Evolutionary conservation across 2,113 vertebrate genomes (phyloP), one percentile per base, ranked within the genome.

Genomic region (Xenopus laevis): DNA sequence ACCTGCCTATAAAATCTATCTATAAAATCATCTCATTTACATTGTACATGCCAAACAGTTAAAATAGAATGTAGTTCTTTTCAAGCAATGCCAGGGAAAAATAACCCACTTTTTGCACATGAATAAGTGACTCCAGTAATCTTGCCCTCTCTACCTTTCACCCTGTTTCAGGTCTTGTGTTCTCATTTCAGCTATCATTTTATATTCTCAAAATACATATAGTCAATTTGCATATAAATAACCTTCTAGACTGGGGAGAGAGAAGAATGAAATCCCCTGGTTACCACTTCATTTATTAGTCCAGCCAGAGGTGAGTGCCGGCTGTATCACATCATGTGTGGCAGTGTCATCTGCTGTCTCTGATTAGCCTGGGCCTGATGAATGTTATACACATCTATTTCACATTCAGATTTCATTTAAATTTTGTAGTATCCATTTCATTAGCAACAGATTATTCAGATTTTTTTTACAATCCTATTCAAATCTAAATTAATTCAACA

Each of bases 231-330:
- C 63, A 65, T 65, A 65, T 65, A 65, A 65, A 65, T 65, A 65
- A 65, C 63, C 63, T 65, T 40, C 63, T 40, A 65, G 30, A 40
- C 40, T 65, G 7, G 53, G 17, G 17, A 55, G 44, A 46, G 16
- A 65, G 63, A 18, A 40, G 33, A 46, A 65, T 65, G 13, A 65
- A 64, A 65, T 65, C 40, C 63, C 40, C 63, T 46, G 13, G 63
- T 65, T 65, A 65, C 63, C 40, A 46, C 63, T 65, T 65, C 63
- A 65, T 65, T 65, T 65, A 65, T 65, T 65, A 65, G 33, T 65
- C 10, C 63, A 46, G 63, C 10, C 63, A 65, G 33, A 65, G 63
- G 63, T 65, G 33, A 65, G 40, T 2, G 17, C 10, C 6, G 40
- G 27, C 17, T 18, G 9, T 18, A 40, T 40, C 63, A 45, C 18